Conservation (phyloP, 2,888 invertebrate species). For the Nyleta sp. region DNA sequence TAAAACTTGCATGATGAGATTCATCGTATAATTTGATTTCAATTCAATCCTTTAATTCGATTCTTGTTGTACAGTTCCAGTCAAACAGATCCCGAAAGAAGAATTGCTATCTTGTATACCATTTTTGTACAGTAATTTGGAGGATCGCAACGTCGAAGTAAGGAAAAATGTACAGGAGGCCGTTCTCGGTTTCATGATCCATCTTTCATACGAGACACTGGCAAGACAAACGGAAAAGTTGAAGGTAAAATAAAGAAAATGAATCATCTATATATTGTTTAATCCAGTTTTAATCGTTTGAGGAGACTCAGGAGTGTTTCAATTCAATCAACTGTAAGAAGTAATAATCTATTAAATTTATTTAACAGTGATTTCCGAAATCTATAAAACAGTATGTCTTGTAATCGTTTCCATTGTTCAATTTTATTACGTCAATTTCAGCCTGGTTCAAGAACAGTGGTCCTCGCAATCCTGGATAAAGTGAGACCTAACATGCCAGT, state of each 20-base stretch:
- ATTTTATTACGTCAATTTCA: no score
- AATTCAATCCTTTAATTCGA: conserved; percentile 16
- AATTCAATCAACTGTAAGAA: no score
- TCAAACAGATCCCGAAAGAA: conserved; percentile 90
- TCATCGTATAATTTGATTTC: not conserved
- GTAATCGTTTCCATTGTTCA: no score
- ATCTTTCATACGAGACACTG: conserved; percentile 93
- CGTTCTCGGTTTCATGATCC: conserved; percentile 96
- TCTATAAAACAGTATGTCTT: not conserved
- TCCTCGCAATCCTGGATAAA: conserved; percentile 92
- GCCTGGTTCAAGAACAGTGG: conserved; percentile 89
- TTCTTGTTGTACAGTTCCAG: conserved; percentile 83
- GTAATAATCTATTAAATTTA: no score
- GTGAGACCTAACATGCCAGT: conserved; percentile 92
- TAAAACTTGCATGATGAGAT: no score
- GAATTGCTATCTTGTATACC: conserved; percentile 92
- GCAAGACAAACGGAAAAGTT: conserved; percentile 89
- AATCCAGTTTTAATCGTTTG: no score
- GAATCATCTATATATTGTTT: no score
- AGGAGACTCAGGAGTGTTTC: no score
- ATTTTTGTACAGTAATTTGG: conserved; percentile 90
- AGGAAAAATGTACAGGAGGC: conserved; percentile 95
- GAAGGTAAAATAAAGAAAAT: conserved; percentile 86
- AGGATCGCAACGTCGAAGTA: conserved; percentile 96
- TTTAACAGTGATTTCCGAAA: not conserved